Base-by-base conservation (phyloP, 2,797 vertebrate genomes). In the Eulemur coronatus region DNA sequence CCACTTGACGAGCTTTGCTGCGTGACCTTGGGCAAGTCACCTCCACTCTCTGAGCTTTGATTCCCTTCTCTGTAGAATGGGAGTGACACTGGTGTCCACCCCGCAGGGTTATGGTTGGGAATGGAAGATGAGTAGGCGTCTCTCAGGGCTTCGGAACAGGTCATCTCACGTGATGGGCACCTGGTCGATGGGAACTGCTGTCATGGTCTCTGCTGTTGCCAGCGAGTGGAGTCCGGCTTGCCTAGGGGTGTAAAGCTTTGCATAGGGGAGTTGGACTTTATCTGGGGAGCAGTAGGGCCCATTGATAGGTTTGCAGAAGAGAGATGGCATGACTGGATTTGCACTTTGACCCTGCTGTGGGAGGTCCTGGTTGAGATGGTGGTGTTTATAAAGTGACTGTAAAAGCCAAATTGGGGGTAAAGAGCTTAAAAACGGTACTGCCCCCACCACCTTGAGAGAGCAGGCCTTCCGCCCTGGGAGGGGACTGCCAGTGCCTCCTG, bases 121-220 rank as follows among this genome's bases (percentile, higher is more conserved):
- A 7, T 24, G 35, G 14, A 14, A 7, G 14, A 13, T 2, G 69
- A 67, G 41, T 7, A 2, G 17, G 7, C 10, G 1, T 4, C 2
- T 26, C 22, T 1, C 30, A 55, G 38, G 61, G 38, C 5, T 24
- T 70, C 18, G 0, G 18, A 43, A 0, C 0, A 1, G 46, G 1
- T 20, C 11, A 0, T 1, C 1, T 52, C 1, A 0, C 0, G 3
- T 13, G 85, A 1, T 2, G 0, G 33, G 15, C 24, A 3, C 69
- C 7, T 8, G 1, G 1, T 8, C 1, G 0, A 1, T 3, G 63
- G 61, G 24, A 73, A 2, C 33, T 0, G 33, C 75, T 7, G 12
- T 26, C 28, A 0, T 4, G 7, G 13, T 0, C 24, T n/a, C 57
- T 8, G 79, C 18, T 10, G 52, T n/a, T 43, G 65, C 38, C 26